phyloP scores from a whole-genome alignment of 2,797 vertebrate species.

The Etheostoma perlongum region DNA sequence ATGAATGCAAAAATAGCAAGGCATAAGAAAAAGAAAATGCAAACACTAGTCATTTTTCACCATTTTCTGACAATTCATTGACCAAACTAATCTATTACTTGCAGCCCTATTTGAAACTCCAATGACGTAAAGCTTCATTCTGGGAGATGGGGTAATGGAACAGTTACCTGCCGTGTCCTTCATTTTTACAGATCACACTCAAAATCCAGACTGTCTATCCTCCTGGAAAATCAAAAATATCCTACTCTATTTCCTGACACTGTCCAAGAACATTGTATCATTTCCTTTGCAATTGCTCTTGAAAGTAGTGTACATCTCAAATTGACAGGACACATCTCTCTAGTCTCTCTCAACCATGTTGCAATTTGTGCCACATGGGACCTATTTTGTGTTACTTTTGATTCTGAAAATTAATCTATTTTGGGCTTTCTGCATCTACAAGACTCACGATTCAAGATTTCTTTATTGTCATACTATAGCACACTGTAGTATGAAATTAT shows the following conservation, averaged over 20 bases:
- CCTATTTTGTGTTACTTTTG: not conserved
- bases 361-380: conserved; percentile 6
- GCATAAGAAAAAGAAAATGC: too few relatives aligned
- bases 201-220: conserved; percentile 10
- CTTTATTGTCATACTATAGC: too few relatives aligned
- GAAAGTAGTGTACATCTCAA: conserved; percentile 35
- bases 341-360: not conserved
- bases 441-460: too few relatives aligned
- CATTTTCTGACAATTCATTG: too few relatives aligned
- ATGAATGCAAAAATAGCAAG: too few relatives aligned
- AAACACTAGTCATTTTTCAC: too few relatives aligned
- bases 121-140: not conserved
- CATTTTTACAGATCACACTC: too few relatives aligned
- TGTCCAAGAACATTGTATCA: not conserved
- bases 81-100: too few relatives aligned
- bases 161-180: conserved; percentile 16
- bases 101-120: not conserved
- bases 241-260: not conserved
- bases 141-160: not conserved
- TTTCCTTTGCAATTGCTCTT: conserved; percentile 35
- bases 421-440: not conserved
- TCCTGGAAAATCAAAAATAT: conserved; percentile 8
- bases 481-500: too few relatives aligned
- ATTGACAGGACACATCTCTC: conserved; percentile 4
- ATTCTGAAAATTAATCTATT: conserved; percentile 16